A percentile compares a stretch with the other conserved stretches of the same genome.
phyloP scores from a whole-genome alignment of 2,113 vertebrate genomes.

The Bos indicus region DNA sequence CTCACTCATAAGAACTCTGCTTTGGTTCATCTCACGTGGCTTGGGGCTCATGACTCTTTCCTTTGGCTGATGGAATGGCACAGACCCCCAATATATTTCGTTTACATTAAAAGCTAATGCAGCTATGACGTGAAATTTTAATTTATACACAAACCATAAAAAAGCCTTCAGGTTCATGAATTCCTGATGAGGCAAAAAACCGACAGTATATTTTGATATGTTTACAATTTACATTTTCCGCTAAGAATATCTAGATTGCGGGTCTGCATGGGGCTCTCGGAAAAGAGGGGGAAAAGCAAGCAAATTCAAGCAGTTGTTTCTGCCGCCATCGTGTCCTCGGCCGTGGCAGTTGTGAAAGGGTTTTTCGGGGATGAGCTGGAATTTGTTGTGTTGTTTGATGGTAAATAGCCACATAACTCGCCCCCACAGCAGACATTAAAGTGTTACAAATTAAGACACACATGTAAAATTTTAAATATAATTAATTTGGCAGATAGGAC shows the following conservation, averaged over 20 bases:
- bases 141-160: slow-evolving; percentile 80
- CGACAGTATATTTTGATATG: slow-evolving; percentile 66
- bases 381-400: slow-evolving; percentile 48
- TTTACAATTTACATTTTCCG: slow-evolving; percentile 74
- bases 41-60: slow-evolving; percentile 47
- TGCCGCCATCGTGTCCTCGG: slow-evolving; percentile 37
- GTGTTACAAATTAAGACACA: slow-evolving; percentile 58
- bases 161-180: slow-evolving; percentile 80
- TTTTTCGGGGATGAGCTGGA: slow-evolving; percentile 37
- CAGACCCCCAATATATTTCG: slow-evolving; percentile 66
- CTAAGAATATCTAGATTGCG: slow-evolving; percentile 52
- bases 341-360: slow-evolving; percentile 40
- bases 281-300: slow-evolving; percentile 58
- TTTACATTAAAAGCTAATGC: slow-evolving; percentile 77
- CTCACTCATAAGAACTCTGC: neutral
- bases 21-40: neutral
- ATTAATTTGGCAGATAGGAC: slow-evolving; percentile 56
- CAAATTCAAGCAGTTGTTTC: slow-evolving; percentile 37
- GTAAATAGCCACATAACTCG: slow-evolving; percentile 29
- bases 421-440: slow-evolving; percentile 15
- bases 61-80: neutral
- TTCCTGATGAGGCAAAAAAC: slow-evolving; percentile 77
- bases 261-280: slow-evolving; percentile 49
- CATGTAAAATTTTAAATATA: slow-evolving; percentile 65
- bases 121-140: slow-evolving; percentile 79